A percentile compares a stretch with the other conserved stretches of the same genome.
Evolutionary conservation across 2,888 invertebrate genomes (phyloP).

Genomic region (Cheilosia vulpina): DNA sequence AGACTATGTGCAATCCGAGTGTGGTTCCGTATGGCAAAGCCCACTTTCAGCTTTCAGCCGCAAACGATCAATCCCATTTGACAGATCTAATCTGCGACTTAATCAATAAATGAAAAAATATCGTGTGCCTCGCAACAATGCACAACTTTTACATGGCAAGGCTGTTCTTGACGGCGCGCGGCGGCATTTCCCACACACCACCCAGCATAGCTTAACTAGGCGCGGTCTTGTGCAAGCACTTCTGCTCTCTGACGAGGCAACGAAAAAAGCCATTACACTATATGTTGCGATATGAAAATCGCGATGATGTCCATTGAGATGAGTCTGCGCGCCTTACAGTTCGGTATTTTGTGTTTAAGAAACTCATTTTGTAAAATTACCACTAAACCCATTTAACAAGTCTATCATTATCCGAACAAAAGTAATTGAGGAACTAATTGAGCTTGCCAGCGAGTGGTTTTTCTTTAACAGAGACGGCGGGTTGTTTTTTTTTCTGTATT

Average conservation of each 20-base stretch:
- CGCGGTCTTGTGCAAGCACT: background rate
- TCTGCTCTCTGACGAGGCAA: background rate
- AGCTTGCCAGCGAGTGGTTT: slow-evolving; percentile 7
- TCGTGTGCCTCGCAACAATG: slow-evolving; percentile 42
- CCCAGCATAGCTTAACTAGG: slow-evolving; percentile 15
- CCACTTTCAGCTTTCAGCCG: background rate
- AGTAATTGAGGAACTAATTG: slow-evolving; percentile 68
- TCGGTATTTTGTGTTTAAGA: slow-evolving; percentile 22
- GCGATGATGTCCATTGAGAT: background rate
- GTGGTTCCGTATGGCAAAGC: slow-evolving; percentile 26
- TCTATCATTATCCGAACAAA: slow-evolving; percentile 24
- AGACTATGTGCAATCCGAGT: slow-evolving; percentile 23
- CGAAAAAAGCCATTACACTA: background rate
- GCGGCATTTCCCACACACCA: slow-evolving; percentile 18
- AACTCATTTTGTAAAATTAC: slow-evolving; percentile 56
- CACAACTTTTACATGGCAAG: slow-evolving; percentile 34
- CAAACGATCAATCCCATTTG: slow-evolving; percentile 33
- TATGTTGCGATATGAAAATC: slow-evolving; percentile 23
- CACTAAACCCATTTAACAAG: slow-evolving; percentile 45
- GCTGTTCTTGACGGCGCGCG: background rate
- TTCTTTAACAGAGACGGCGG: background rate
- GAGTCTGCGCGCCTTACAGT: background rate
- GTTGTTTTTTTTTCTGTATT: background rate
- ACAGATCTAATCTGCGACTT: slow-evolving; percentile 61
- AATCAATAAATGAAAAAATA: slow-evolving; percentile 32